A percentile compares a stretch with the other conserved stretches of the same genome.
These are phyloP conservation scores for Drosophila nr. medialis DNA, from an alignment of 2,888 invertebrate species.

Conservation along the genomic window DNA sequence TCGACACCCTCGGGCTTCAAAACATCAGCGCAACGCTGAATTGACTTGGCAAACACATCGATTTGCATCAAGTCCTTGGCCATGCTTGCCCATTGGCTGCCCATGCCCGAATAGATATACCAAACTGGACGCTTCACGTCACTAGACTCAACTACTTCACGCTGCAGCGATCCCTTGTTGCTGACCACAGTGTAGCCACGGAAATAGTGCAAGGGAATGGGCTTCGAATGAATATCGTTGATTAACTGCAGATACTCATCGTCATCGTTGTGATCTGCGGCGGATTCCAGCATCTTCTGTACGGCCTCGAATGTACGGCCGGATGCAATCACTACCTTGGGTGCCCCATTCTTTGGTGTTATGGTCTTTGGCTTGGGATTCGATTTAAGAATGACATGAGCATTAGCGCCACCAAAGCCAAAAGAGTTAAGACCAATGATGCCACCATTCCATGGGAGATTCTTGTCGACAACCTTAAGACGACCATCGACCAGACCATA, in stretches of 20 bases:
- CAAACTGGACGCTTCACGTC: conserved; percentile 93
- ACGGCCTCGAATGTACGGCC: conserved; percentile 94
- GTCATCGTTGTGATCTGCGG: conserved; percentile 87
- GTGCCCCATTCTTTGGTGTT: conserved; percentile 86
- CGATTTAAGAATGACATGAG: conserved; percentile 94
- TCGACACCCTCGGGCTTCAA: conserved; percentile 92
- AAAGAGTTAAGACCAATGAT: conserved; percentile 97
- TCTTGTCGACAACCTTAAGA: conserved; percentile 94
- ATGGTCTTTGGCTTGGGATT: conserved; percentile 89
- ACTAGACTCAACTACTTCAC: conserved; percentile 86
- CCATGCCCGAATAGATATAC: conserved; percentile 99
- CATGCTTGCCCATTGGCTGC: conserved; percentile 99
- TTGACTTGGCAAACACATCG: conserved; percentile 91
- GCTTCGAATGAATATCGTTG: conserved; percentile 89
- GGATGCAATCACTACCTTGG: conserved; percentile 91
- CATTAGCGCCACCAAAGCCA: conserved; percentile 99
- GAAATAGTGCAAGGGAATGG: conserved; percentile 91
- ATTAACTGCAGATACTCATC: conserved; percentile 91
- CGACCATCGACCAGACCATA: conserved; percentile 95
- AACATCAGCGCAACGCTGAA: conserved; percentile 90
- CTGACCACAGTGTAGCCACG: conserved; percentile 93
- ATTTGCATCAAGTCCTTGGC: conserved; percentile 93
- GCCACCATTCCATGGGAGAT: conserved; percentile 95
- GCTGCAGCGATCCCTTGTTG: conserved; percentile 84
- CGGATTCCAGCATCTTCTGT: conserved; percentile 87